Conservation (phyloP, 2,888 invertebrate species). For the Pasiphila rectangulata region DNA sequence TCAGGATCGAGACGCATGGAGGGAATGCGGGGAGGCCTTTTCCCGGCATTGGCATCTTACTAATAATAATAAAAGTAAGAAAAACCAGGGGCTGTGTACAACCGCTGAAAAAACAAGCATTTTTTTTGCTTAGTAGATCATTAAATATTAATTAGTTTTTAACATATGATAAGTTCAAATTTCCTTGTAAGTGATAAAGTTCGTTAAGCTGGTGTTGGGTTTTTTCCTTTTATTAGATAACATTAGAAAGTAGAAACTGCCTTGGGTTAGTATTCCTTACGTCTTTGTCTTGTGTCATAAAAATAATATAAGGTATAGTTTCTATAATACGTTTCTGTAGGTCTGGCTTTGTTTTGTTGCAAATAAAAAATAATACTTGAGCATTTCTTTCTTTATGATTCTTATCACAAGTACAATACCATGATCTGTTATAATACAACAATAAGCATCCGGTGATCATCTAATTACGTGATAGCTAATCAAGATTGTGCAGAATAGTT, state of each 20-base stretch:
- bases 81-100: background rate
- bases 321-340: too few species aligned
- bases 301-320: background rate
- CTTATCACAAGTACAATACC: background rate
- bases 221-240: conserved; percentile 19
- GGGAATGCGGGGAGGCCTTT: too few species aligned
- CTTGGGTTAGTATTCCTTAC: background rate
- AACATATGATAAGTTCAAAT: too few species aligned
- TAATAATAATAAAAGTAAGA: too few species aligned
- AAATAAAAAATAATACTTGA: conserved; percentile 5
- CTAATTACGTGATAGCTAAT: background rate
- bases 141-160: too few species aligned
- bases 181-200: conserved; percentile 5
- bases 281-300: too few species aligned
- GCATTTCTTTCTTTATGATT: background rate
- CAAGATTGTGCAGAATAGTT: background rate
- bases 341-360: too few species aligned
- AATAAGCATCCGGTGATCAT: conserved; percentile 8
- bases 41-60: too few species aligned
- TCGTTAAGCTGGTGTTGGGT: conserved; percentile 2
- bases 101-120: too few species aligned
- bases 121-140: too few species aligned
- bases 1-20: too few species aligned
- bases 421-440: background rate
- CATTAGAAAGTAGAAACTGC: conserved; percentile 12